These are phyloP conservation scores for Neosilurus mollespiculum DNA, from an alignment of 2,797 vertebrate species.

Conservation along the genomic window DNA sequence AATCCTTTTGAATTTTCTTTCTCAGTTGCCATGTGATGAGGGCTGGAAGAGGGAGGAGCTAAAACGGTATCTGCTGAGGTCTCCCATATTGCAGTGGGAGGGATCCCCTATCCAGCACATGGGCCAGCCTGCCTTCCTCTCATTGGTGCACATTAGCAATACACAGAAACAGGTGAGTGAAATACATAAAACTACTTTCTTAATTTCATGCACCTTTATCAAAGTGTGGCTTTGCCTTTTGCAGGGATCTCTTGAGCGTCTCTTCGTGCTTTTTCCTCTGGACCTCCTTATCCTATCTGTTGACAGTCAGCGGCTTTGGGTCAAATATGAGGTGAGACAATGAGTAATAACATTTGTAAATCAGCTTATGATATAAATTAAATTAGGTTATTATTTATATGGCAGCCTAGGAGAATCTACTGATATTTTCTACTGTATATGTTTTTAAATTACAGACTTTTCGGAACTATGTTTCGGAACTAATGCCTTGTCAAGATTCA, in stretches of 20 bases:
- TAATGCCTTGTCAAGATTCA: background rate
- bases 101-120: conserved; percentile 81
- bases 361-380: background rate
- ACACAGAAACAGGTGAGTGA: conserved; percentile 67
- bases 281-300: conserved; percentile 81
- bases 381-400: background rate
- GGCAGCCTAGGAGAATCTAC: background rate
- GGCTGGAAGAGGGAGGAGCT: conserved; percentile 81
- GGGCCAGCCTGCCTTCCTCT: conserved; percentile 73
- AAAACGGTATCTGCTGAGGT: conserved; percentile 68
- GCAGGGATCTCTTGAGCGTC: conserved; percentile 74
- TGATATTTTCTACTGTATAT: background rate
- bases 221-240: conserved; percentile 35
- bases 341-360: background rate
- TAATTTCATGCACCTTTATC: background rate
- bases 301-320: conserved; percentile 67
- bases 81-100: conserved; percentile 78
- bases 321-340: conserved; percentile 77
- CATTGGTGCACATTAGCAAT: conserved; percentile 71
- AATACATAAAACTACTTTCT: background rate
- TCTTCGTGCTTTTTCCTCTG: conserved; percentile 79
- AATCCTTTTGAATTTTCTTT: background rate
- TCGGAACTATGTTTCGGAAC: background rate
- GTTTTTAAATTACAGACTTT: background rate
- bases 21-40: conserved; percentile 80